Evolutionary conservation across 2,888 invertebrate species (phyloP).

Genomic region (Rutpela maculata): DNA sequence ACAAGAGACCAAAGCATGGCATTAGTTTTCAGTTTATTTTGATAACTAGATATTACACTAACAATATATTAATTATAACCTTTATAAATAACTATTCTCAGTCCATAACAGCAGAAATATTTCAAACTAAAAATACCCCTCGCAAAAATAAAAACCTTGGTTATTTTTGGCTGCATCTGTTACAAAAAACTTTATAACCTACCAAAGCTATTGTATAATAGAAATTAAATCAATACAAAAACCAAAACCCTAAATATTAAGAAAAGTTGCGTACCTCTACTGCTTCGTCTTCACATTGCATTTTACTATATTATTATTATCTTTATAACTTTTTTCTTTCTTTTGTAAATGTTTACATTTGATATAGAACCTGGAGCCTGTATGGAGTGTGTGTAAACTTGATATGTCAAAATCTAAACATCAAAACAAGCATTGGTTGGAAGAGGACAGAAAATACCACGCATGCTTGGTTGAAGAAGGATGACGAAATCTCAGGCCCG

Average conservation of each 20-base stretch:
- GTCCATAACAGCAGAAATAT: slow-evolving; percentile 1
- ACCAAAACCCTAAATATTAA: neutral
- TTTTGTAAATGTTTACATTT: slow-evolving; percentile 36
- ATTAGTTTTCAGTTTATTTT: neutral
- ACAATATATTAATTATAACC: neutral
- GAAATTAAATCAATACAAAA: neutral
- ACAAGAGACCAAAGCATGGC: neutral
- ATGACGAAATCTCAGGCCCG: neutral
- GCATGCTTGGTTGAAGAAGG: neutral
- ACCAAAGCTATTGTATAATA: slow-evolving; percentile 24
- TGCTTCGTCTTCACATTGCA: slow-evolving; percentile 32
- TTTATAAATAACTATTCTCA: neutral
- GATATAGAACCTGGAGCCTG: neutral
- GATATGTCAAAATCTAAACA: slow-evolving; percentile 39
- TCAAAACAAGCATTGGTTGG: slow-evolving; percentile 37
- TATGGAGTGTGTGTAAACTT: neutral
- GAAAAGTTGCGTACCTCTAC: slow-evolving; percentile 9
- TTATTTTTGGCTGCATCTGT: slow-evolving; percentile 36
- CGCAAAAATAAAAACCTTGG: slow-evolving; percentile 20
- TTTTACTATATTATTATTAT: slow-evolving; percentile 8
- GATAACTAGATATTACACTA: neutral
- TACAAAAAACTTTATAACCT: slow-evolving; percentile 23
- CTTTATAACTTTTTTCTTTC: neutral
- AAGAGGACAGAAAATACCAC: slow-evolving; percentile 2
- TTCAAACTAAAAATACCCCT: slow-evolving; percentile 30